Evolutionary conservation across 2,888 invertebrate genomes (phyloP), one percentile per base, ranked within the genome.

Genomic region (Lasius fuliginosus): DNA sequence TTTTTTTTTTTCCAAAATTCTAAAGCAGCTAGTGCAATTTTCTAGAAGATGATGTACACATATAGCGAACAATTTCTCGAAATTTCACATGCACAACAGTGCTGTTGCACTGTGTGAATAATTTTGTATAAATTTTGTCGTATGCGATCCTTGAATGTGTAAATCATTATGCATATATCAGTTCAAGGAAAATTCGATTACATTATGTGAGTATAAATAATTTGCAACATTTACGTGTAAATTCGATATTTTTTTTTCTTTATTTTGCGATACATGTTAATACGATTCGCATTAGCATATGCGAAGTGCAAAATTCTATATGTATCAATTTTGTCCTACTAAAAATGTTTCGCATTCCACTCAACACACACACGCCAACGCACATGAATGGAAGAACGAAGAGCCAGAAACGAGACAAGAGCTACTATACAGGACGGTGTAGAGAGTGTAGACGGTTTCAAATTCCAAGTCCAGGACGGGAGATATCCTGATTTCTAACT

Each of bases 201-300:
- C 68, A 67, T 46, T 76, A 36, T 76, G 75, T 76, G 75, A 76
- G 75, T 65, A 49, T 68, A 65, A 76, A 67, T 76, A 33, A 76
- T 67, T 49, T 42, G 9, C 6, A 49, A 49, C 67, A 27, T 49
- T 76, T 11, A 4, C 5, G 11, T 62, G 18, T n/a, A 15, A n/a
- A 33, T 68, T 67, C 2, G 6, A 30, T 62, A 8, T 71, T 60
- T 62, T 64, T 36, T 67, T 40, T 46, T 33, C 5, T 56, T 36
- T n/a, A 18, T 71, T 46, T 75, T 3, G 3, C 5, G 12, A 46
- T 33, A 33, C 49, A 46, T 23, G 1, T 46, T 64, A 46, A 4
- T 23, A 23, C 9, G 12, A 33, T 49, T 15, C 23, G 18, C 12
- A 65, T 36, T 2, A 65, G 11, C 23, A 75, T 46, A n/a, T 67